Evolutionary conservation across 2,888 invertebrate genomes (phyloP).

Genomic region (Dexiosoma caninum): DNA sequence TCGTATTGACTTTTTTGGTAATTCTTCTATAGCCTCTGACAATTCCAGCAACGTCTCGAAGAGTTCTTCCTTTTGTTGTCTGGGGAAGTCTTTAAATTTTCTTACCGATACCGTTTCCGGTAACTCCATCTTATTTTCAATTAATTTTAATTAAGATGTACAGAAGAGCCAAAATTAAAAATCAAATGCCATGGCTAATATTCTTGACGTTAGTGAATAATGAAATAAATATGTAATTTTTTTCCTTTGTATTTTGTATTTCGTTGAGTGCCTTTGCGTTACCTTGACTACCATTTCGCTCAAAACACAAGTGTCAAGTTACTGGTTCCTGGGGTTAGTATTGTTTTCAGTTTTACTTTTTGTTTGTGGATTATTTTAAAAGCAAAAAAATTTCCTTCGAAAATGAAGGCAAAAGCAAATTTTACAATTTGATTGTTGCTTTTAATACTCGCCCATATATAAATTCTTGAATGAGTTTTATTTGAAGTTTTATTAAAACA

Average conservation of each 20-base stretch:
- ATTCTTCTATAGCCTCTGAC: constrained; percentile 70
- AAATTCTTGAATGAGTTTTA: no score
- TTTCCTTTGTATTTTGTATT: background rate
- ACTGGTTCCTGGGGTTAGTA: constrained; percentile 13
- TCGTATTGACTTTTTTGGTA: constrained; percentile 74
- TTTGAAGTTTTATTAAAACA: no score
- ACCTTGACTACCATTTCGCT: constrained; percentile 50
- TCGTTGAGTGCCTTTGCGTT: constrained; percentile 44
- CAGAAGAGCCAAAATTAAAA: background rate
- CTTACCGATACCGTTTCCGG: constrained; percentile 73
- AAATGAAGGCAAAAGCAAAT: no score
- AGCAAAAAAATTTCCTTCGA: background rate
- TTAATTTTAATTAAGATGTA: background rate
- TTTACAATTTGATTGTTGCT: no score
- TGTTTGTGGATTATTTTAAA: constrained; percentile 6
- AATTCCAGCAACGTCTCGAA: constrained; percentile 72
- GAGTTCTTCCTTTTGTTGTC: constrained; percentile 73
- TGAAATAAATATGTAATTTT: constrained; percentile 8
- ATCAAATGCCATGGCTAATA: constrained; percentile 21
- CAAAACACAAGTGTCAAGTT: constrained; percentile 44
- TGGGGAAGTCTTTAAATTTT: constrained; percentile 71
- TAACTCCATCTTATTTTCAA: constrained; percentile 65
- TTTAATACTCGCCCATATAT: no score
- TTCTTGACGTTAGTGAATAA: constrained; percentile 35
- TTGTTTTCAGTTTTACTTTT: constrained; percentile 1